phyloP scores from a whole-genome alignment of 2,113 vertebrate genomes.

The Gallinago media region DNA sequence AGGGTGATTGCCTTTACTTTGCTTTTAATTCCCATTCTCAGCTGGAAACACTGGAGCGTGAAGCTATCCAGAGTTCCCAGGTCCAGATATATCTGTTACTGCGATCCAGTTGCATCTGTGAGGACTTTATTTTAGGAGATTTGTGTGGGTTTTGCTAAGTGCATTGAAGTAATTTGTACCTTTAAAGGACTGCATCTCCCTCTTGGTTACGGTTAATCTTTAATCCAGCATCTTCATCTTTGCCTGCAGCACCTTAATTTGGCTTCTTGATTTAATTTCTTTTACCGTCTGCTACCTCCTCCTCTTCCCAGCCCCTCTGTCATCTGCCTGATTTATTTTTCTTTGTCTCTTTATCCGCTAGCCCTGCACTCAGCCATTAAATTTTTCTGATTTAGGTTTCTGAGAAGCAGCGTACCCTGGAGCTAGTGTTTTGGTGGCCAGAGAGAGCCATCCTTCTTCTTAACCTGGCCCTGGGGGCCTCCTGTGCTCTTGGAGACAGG shows the following conservation, averaged over 20 bases:
- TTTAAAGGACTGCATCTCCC: slow-evolving; percentile 33
- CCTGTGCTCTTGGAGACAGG: background rate
- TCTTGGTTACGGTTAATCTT: slow-evolving; percentile 57
- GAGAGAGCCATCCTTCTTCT: slow-evolving; percentile 20
- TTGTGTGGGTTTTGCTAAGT: background rate
- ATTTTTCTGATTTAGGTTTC: slow-evolving; percentile 55
- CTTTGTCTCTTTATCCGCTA: slow-evolving; percentile 49
- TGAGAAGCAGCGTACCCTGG: slow-evolving; percentile 40
- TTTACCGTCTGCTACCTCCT: slow-evolving; percentile 62
- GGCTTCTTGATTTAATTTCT: slow-evolving; percentile 66
- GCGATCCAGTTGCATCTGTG: background rate
- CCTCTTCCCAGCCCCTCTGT: slow-evolving; percentile 57
- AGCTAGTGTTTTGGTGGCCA: background rate
- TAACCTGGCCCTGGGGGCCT: slow-evolving; percentile 15
- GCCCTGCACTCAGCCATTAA: slow-evolving; percentile 43
- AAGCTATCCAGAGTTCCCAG: background rate
- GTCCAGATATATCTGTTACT: background rate
- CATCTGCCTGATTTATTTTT: slow-evolving; percentile 63
- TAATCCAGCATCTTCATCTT: slow-evolving; percentile 62
- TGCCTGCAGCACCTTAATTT: slow-evolving; percentile 67
- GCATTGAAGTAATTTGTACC: background rate
- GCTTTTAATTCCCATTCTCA: background rate
- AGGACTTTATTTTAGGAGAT: background rate
- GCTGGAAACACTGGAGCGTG: background rate
- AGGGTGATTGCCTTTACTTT: background rate